phyloP scores from a whole-genome alignment of 2,888 invertebrate genomes.

The Polylopha cassiicola region DNA sequence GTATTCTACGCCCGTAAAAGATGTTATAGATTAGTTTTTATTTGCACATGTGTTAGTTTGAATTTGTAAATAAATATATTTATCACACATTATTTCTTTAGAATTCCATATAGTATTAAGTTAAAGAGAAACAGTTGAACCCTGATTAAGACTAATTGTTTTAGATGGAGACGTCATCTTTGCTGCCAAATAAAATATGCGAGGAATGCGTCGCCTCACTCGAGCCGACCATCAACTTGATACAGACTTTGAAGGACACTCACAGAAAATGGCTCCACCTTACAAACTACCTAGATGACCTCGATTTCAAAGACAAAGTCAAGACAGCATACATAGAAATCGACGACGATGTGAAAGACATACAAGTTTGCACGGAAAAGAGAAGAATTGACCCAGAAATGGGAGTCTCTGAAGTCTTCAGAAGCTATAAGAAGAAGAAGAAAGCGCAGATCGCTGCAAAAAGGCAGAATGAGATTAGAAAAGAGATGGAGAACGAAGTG shows the following conservation, averaged over 20 bases:
- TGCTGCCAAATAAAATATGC: slow-evolving; percentile 44
- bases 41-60: too few species aligned
- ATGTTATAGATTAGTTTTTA: neutral
- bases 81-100: too few species aligned
- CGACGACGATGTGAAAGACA: slow-evolving; percentile 20
- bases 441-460: slow-evolving; percentile 14
- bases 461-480: slow-evolving; percentile 5
- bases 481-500: neutral
- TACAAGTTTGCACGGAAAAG: slow-evolving; percentile 9
- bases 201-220: slow-evolving; percentile 32
- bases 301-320: slow-evolving; percentile 27
- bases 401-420: slow-evolving; percentile 14
- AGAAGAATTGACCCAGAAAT: neutral
- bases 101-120: too few species aligned
- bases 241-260: slow-evolving; percentile 38
- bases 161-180: slow-evolving; percentile 43
- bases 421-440: slow-evolving; percentile 21
- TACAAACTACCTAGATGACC: slow-evolving; percentile 27
- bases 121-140: slow-evolving; percentile 25
- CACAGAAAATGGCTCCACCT: slow-evolving; percentile 38
- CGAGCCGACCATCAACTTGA: slow-evolving; percentile 35
- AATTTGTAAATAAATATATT: too few species aligned
- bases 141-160: slow-evolving; percentile 40
- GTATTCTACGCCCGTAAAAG: slow-evolving; percentile 7
- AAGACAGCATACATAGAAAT: slow-evolving; percentile 37